Conservation (phyloP, 2,113 vertebrate genomes). For the Micronisus gabar region DNA sequence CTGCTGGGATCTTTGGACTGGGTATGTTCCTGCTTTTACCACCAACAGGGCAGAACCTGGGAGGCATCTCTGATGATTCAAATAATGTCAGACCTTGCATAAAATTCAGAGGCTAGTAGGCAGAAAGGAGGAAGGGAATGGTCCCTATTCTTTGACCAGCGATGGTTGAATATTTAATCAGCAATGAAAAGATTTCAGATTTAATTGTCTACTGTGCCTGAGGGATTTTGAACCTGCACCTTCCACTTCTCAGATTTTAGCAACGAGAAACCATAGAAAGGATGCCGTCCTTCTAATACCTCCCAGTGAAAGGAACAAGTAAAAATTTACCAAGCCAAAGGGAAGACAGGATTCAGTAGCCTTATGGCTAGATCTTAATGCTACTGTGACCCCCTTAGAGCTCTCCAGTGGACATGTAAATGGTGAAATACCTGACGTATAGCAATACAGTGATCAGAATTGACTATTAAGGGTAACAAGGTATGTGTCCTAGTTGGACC, state of each 20-base stretch:
- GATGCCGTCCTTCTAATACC: not conserved
- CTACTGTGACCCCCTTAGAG: not conserved
- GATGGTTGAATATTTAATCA: not conserved
- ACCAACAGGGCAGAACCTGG: not conserved
- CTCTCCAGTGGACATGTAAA: not conserved
- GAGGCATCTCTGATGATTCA: not conserved
- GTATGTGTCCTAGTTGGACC: not conserved
- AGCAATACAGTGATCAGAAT: not conserved
- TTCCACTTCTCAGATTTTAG: not conserved
- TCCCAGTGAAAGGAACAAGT: not conserved
- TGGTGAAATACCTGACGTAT: not conserved
- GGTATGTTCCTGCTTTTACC: not conserved
- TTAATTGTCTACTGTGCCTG: not conserved
- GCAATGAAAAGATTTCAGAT: not conserved
- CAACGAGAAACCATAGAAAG: not conserved
- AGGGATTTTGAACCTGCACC: not conserved
- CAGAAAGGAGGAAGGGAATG: not conserved
- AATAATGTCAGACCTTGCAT: not conserved
- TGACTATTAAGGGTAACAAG: not conserved
- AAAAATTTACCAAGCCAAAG: not conserved
- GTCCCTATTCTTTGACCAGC: not conserved
- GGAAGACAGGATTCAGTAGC: not conserved
- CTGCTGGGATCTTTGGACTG: not conserved
- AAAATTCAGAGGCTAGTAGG: not conserved
- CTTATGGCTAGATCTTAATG: not conserved